phyloP scores from a whole-genome alignment of 2,113 vertebrate species.

The Hypocryptadius cinnamomeus region DNA sequence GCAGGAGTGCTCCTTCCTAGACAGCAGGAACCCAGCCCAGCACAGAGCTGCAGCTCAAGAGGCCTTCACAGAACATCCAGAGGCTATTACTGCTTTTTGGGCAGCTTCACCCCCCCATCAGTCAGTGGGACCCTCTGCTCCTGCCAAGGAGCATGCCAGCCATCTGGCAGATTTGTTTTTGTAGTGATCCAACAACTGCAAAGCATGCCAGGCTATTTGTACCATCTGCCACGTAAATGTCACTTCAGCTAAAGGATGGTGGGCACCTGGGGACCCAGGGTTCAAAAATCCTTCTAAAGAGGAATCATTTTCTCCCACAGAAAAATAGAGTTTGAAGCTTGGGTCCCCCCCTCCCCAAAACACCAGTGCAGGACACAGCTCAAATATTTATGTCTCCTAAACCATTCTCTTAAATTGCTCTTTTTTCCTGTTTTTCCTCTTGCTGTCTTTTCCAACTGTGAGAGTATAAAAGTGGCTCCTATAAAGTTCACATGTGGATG shows the following conservation, averaged over 20 bases:
- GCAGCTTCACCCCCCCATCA: not conserved
- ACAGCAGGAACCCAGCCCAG: not conserved
- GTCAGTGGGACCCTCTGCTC: not conserved
- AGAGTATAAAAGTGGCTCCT: not conserved
- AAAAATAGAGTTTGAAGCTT: not conserved
- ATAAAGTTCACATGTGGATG: not conserved
- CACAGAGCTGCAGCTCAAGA: rapidly evolving
- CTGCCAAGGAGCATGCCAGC: slow-evolving; percentile 13
- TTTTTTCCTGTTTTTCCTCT: not conserved
- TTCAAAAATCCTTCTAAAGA: not conserved
- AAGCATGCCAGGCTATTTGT: slow-evolving; percentile 40
- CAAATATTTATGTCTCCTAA: not conserved
- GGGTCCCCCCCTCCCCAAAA: not conserved
- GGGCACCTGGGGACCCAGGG: slow-evolving; percentile 20
- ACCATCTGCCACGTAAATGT: slow-evolving; percentile 47
- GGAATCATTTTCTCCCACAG: not conserved
- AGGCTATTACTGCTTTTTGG: not conserved
- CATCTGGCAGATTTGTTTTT: slow-evolving; percentile 26
- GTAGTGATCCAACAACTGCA: not conserved
- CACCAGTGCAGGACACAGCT: not conserved
- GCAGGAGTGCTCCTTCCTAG: not conserved
- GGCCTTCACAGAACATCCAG: not conserved
- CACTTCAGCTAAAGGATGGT: not conserved
- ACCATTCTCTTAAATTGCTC: not conserved
- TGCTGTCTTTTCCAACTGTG: not conserved